Evolutionary conservation across 2,888 invertebrate genomes (phyloP).

Genomic region (Eupithecia tripunctaria): DNA sequence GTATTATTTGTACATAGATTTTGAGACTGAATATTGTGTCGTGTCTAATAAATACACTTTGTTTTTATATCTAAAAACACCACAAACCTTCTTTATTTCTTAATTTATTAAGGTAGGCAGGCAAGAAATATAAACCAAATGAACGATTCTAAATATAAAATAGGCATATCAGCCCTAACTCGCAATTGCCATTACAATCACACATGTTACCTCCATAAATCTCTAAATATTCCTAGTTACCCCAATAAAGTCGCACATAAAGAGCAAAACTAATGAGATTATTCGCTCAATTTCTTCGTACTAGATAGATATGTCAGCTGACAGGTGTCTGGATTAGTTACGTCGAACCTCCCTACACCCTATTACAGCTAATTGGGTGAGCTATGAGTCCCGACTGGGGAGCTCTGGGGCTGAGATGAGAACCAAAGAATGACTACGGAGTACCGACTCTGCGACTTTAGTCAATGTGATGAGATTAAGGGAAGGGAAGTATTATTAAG

Average conservation of each 20-base stretch:
- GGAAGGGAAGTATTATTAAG: neutral
- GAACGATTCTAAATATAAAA: conserved; percentile 5
- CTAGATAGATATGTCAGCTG: conserved; percentile 49
- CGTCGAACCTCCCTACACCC: conserved; percentile 46
- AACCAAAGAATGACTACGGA: conserved; percentile 15
- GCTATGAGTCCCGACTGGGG: conserved; percentile 35
- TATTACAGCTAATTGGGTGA: conserved; percentile 69
- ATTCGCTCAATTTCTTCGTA: conserved; percentile 44
- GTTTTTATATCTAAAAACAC: conserved; percentile 12
- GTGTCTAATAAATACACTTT: conserved; percentile 32
- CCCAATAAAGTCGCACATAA: conserved; percentile 39
- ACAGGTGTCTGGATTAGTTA: conserved; percentile 73
- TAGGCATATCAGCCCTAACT: neutral
- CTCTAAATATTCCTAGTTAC: conserved; percentile 16
- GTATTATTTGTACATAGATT: conserved; percentile 39
- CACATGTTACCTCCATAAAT: conserved; percentile 16
- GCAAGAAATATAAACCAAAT: neutral
- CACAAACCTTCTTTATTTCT: neutral
- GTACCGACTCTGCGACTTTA: conserved; percentile 17
- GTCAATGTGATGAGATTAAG: conserved; percentile 2
- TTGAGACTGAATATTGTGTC: conserved; percentile 43
- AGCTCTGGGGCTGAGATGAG: neutral
- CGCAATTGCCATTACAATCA: conserved; percentile 11
- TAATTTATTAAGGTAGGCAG: neutral
- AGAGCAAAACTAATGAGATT: conserved; percentile 56